Evolutionary conservation across 2,888 invertebrate genomes (phyloP), one percentile per base, ranked within the genome.

Genomic region (Pterobdella sp.): DNA sequence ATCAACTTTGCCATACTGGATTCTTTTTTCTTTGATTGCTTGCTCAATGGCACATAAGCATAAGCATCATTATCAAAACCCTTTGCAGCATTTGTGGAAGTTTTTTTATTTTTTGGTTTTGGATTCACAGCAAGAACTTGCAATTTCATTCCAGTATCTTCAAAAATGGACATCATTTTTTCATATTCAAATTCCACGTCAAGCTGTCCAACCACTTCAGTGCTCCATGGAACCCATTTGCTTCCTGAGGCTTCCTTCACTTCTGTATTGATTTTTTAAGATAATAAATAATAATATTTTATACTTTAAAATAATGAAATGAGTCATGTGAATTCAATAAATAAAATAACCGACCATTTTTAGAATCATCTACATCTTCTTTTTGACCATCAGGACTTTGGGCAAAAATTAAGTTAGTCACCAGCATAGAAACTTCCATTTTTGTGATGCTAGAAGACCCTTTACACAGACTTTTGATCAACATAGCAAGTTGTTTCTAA

Each of bases 371-470:
- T 77, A 85, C 82, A 49, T 85, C 81, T 56, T 84, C 82, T 75
- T 81, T 82, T 68, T 85, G 81, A 73, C 84, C 84, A 3, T 80
- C 78, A 7, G 90, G 90, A 78, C 88, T 84, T 81, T 89, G 87
- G 73, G 89, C 88, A 81, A 88, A 88, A 80, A 92, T 93, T 83
- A 94, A 87, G 52, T 90, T 87, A 66, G 90, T 89, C 52, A 90
- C 89, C 77, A 93, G 89, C 87, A 81, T 81, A 29, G 81, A 79
- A 18, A 83, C 78, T 83, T 94, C 94, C 36, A 90, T 87, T 79
- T 89, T 88, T 32, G 89, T 88, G 76, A 91, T 87, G 75, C 89
- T 86, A 69, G 89, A 88, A 69, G 88, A 87, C 67, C 89, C 89
- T 74, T 88, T 87, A 81, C 91, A 91, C 79, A 92, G 87, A 72